phyloP scores from a whole-genome alignment of 2,113 vertebrate genomes.

The Coptodon rendalli region DNA sequence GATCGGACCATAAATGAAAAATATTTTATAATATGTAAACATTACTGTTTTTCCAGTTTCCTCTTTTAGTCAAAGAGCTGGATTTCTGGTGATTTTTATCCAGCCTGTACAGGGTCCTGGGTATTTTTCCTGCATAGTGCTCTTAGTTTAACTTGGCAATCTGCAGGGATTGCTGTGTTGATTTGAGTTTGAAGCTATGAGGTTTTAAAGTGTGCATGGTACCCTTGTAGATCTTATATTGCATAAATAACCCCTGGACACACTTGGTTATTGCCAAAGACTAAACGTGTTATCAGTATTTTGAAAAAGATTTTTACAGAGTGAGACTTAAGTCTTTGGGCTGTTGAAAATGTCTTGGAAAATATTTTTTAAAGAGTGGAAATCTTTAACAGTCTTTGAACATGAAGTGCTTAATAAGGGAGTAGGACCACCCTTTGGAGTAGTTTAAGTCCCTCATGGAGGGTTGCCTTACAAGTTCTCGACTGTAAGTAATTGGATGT shows the following conservation, averaged over 20 bases:
- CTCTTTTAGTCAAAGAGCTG: neutral
- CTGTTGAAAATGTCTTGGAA: conserved; percentile 35
- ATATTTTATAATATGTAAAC: neutral
- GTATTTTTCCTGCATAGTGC: neutral
- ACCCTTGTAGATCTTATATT: neutral
- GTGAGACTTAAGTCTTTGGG: neutral
- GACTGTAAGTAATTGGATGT: conserved; percentile 62
- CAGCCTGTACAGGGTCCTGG: neutral
- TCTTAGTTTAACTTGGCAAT: neutral
- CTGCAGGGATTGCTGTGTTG: neutral
- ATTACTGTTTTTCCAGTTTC: neutral
- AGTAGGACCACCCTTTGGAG: conserved; percentile 29
- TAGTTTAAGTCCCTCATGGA: conserved; percentile 33
- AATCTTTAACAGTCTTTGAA: conserved; percentile 42
- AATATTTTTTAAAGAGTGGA: neutral
- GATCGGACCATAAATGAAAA: neutral
- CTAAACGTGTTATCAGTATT: neutral
- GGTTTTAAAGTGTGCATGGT: neutral
- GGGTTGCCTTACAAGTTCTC: conserved; percentile 36
- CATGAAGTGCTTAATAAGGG: conserved; percentile 46
- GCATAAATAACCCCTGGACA: neutral
- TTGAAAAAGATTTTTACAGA: neutral
- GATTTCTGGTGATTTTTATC: neutral
- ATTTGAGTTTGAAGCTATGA: neutral
- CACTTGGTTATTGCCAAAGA: neutral